Conservation (phyloP, 1,140 invertebrate species). For the Pantala flavescens region DNA sequence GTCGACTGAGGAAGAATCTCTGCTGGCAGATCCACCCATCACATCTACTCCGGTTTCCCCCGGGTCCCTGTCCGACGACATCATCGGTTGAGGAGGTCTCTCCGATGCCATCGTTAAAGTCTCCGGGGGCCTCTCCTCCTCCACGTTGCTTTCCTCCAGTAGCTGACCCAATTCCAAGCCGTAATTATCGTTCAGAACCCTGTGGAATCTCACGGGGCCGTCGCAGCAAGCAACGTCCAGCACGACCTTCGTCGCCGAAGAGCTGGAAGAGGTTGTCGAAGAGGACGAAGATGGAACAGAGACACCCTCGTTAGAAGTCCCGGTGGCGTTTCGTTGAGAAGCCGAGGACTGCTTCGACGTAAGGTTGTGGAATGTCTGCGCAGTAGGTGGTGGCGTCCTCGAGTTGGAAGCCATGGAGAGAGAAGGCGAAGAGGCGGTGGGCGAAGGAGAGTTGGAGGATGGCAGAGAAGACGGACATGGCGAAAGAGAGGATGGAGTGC, state of each 20-base stretch:
- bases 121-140: constrained; percentile 31
- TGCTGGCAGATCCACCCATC: neutral
- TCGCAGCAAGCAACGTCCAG: constrained; percentile 78
- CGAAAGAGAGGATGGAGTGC: constrained; percentile 26
- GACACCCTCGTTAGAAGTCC: neutral
- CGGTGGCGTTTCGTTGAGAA: neutral
- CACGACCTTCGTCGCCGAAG: constrained; percentile 40
- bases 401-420: neutral
- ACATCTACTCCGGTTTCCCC: neutral
- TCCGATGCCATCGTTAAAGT: constrained; percentile 37
- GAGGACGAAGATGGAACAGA: constrained; percentile 14
- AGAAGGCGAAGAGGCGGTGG: constrained; percentile 18
- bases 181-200: constrained; percentile 65
- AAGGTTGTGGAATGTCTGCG: constrained; percentile 15
- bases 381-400: constrained; percentile 19
- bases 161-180: constrained; percentile 29
- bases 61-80: constrained; percentile 26
- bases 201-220: constrained; percentile 70
- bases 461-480: neutral
- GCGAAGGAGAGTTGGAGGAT: neutral
- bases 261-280: constrained; percentile 17
- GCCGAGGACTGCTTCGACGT: constrained; percentile 17
- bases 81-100: constrained; percentile 22
- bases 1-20: neutral
- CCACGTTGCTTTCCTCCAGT: neutral